A percentile compares a stretch with the other conserved stretches of the same genome.
These are phyloP conservation scores for Anaspis maculata DNA, from an alignment of 2,888 invertebrate genomes.

Conservation along the genomic window DNA sequence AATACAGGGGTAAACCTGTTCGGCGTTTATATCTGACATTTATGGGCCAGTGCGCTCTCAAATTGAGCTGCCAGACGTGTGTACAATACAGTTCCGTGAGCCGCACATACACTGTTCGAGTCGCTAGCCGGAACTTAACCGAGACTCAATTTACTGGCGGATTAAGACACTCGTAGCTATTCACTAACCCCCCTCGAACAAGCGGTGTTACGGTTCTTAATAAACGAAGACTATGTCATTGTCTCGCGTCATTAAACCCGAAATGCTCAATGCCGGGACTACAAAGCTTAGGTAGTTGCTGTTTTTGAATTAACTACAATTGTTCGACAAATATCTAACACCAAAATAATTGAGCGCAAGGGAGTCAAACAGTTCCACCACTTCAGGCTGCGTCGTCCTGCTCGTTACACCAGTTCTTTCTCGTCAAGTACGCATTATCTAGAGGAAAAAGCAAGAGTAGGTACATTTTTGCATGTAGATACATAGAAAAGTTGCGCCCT, in stretches of 20 bases:
- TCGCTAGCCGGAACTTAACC: conserved; percentile 39
- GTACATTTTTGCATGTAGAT: no score
- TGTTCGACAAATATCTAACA: conserved; percentile 36
- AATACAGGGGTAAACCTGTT: conserved; percentile 26
- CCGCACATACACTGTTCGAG: conserved; percentile 29
- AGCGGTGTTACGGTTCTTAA: conserved; percentile 44
- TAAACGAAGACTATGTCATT: conserved; percentile 45
- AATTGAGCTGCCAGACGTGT: conserved; percentile 33
- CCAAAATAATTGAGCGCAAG: no score
- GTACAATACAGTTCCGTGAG: conserved; percentile 27
- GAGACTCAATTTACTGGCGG: conserved; percentile 43
- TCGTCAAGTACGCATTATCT: no score
- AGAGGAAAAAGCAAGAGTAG: no score
- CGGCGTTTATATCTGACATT: conserved; percentile 36
- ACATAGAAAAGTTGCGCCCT: no score
- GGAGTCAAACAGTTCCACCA: no score
- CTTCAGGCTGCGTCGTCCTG: no score
- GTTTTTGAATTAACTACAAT: conserved; percentile 38
- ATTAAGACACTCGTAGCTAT: conserved; percentile 44
- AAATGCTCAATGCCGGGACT: conserved; percentile 35
- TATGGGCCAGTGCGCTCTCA: conserved; percentile 34
- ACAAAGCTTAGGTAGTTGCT: conserved; percentile 38
- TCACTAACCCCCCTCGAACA: conserved; percentile 44
- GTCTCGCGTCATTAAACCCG: conserved; percentile 44
- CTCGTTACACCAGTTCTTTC: no score